Percentiles rank a stretch among this genome's conserved stretches.
Conservation (phyloP, 2,797 vertebrate species). For the Emys orbicularis region DNA sequence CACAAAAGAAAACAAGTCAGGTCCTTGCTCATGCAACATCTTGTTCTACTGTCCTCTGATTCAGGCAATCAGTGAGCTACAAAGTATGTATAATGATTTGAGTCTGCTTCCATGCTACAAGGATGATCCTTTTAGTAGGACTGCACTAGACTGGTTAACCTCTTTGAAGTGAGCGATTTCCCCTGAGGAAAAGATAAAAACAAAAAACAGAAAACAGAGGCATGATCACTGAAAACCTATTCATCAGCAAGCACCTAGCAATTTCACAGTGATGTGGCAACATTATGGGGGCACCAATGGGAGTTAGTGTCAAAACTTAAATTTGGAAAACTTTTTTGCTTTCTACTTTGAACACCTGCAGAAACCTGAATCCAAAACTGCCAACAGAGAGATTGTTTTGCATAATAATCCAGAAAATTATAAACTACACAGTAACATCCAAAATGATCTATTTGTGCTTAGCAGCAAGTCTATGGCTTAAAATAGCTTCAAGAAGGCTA, state of each 20-base stretch:
- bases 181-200: conserved; percentile 84
- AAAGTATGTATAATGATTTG: conserved; percentile 82
- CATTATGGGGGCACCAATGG: conserved; percentile 59
- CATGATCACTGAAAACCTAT: conserved; percentile 75
- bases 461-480: conserved; percentile 47
- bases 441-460: conserved; percentile 47
- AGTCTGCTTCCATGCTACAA: conserved; percentile 83
- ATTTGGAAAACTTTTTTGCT: conserved; percentile 20
- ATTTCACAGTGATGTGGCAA: conserved; percentile 64
- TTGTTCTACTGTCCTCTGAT: conserved; percentile 86
- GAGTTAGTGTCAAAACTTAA: conserved; percentile 67
- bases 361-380: conserved; percentile 1
- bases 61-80: conserved; percentile 84
- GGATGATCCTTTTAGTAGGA: conserved; percentile 90
- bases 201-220: conserved; percentile 79
- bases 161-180: conserved; percentile 91
- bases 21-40: conserved; percentile 94
- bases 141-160: conserved; percentile 93
- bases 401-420: conserved; percentile 72
- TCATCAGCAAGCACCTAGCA: conserved; percentile 59
- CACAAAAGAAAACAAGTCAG: conserved; percentile 83
- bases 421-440: conserved; percentile 30
- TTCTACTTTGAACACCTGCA: conserved; percentile 15
- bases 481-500: neutral
- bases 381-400: conserved; percentile 71